Evolutionary conservation across 2,113 vertebrate species (phyloP).

Genomic region (Thryonomys swinderianus): DNA sequence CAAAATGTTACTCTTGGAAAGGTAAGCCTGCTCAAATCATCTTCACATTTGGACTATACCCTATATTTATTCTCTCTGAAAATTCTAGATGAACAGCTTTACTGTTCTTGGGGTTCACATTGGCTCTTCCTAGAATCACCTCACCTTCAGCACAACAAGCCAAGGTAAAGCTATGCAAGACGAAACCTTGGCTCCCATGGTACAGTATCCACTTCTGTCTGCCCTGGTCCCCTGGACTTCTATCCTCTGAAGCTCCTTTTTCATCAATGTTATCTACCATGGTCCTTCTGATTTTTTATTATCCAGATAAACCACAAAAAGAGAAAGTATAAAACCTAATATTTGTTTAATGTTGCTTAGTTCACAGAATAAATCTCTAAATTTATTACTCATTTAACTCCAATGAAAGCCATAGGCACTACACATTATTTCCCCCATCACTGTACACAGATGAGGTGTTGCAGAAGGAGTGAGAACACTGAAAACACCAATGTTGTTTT

Average conservation of each 20-base stretch:
- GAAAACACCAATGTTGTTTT: too few relatives aligned
- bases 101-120: neutral
- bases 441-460: neutral
- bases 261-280: neutral
- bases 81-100: conserved; percentile 5
- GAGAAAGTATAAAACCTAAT: neutral
- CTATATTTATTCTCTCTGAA: neutral
- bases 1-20: neutral
- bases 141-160: neutral
- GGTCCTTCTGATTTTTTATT: neutral
- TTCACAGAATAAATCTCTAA: neutral
- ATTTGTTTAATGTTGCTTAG: neutral
- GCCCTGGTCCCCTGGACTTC: too few relatives aligned
- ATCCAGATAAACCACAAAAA: neutral
- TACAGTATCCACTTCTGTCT: neutral
- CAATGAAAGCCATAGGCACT: neutral
- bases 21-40: neutral
- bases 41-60: neutral
- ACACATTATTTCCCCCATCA: neutral
- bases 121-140: neutral
- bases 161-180: neutral
- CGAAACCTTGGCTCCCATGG: neutral
- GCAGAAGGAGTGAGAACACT: neutral
- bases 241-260: neutral
- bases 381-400: neutral